Evolutionary conservation across 2,113 vertebrate genomes (phyloP), one percentile per base, ranked within the genome.

Genomic region (Peromyscus maniculatus): DNA sequence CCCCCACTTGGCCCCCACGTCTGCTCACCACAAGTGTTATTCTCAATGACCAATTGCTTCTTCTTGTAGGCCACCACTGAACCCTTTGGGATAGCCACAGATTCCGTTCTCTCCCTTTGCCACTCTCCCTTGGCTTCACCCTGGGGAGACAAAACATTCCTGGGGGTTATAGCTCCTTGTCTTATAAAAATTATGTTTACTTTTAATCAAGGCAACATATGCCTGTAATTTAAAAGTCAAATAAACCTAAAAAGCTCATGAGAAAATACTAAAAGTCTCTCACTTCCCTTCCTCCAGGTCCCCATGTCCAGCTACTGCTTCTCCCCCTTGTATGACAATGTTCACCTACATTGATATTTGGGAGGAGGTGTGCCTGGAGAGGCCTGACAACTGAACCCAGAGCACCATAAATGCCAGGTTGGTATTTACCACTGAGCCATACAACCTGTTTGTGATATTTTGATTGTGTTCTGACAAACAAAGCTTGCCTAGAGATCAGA

Each of bases 111-210:
- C 3, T 86, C 2, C 0, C 7, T 12, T 1, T 83, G 36, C 6
- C 6, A 67, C 1, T 11, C 1, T 10, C 22, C 74, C 0, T 59
- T 11, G 19, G 1, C 59, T 75, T 74, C 1, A 36, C 7, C 49
- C 97, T 97, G 55, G 7, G 26, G 15, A 92, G 24, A 96, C 49
- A 97, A 96, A 62, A 31, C 21, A 62, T 7, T 3, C 31, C 55
- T 28, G 43, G 43, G 43, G 43, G 3, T 43, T 43, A 43, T 43
- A 43, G 43, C 43, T 43, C 43, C 43, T 43, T 43, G 43, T 43
- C 43, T 43, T 43, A 43, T 43, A 43, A 39, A 64, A 39, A 31
- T 57, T 49, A 59, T 39, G 10, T 55, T 67, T 55, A 55, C 71
- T 33, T 66, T 93, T 67, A 22, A 55, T 24, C 43, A 33, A 43